Percentiles rank a stretch among this genome's conserved stretches.
phyloP scores from a whole-genome alignment of 2,888 invertebrate species.

The Caenorhabditis wallacei region DNA sequence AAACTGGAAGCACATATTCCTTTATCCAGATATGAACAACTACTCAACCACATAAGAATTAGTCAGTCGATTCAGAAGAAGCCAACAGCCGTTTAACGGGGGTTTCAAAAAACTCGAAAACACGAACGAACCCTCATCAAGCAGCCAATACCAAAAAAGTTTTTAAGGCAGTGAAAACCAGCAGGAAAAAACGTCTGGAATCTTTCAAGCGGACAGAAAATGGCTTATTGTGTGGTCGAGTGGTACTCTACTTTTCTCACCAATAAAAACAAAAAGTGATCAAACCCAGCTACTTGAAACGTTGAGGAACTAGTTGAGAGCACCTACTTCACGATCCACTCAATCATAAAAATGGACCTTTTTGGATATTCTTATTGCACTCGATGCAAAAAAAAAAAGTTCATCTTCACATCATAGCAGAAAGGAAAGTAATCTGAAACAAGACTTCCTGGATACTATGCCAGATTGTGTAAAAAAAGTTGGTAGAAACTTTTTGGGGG shows the following conservation, averaged over 20 bases:
- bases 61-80: not conserved
- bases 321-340: constrained; percentile 60
- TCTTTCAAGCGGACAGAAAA: constrained; percentile 51
- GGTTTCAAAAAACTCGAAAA: constrained; percentile 8
- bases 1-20: not conserved
- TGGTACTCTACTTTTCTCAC: constrained; percentile 55
- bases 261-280: constrained; percentile 54
- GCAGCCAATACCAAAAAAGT: constrained; percentile 15
- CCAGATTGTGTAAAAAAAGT: not conserved
- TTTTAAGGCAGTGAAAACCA: constrained; percentile 5
- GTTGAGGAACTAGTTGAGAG: constrained; percentile 57
- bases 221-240: constrained; percentile 64
- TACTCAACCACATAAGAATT: constrained; percentile 4
- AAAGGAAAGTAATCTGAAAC: not conserved
- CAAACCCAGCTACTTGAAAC: constrained; percentile 60
- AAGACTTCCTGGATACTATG: too few species aligned
- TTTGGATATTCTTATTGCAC: constrained; percentile 20
- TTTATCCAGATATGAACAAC: not conserved
- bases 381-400: constrained; percentile 14
- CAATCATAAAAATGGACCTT: constrained; percentile 55
- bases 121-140: constrained; percentile 15
- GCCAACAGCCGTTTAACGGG: not conserved
- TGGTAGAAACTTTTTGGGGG: constrained; percentile 9
- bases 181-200: constrained; percentile 50
- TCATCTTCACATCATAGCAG: not conserved